Evolutionary conservation across 2,888 invertebrate genomes (phyloP), one percentile per base, ranked within the genome.

Genomic region (Pogonocherus hispidulus): DNA sequence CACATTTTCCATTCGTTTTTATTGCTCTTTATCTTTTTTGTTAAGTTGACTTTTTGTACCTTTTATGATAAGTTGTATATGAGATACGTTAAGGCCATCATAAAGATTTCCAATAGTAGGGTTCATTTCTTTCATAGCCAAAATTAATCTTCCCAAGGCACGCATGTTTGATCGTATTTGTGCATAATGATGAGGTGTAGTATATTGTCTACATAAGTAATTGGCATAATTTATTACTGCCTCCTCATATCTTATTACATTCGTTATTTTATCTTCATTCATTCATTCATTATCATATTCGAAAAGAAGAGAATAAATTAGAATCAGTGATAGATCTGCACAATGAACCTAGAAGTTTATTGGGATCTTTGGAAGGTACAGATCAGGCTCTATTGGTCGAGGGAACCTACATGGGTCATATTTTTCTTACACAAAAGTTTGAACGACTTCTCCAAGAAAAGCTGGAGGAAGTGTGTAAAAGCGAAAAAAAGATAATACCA

Each of bases 91-190:
- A 22, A 57, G 49, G 14, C n/a, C 57, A 41, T 65, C 65, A 41
- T 20, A 46, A 9, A 62, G 23, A n/a, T 55, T 27, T 20, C 37
- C 35, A 55, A 56, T 62, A 23, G 37, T 55, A 27, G 62, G 66
- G 41, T 67, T 62, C 2, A 62, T 56, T 62, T 51, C 49, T 47
- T 23, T 67, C 4, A 67, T 49, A 16, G 56, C 46, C 55, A 44
- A 19, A 16, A 63, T 63, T 27, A 54, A 54, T 16, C 54, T 19
- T 3, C 63, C 63, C 9, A 63, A 44, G n/a, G 44, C 62, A 32
- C 66, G 44, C 23, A 67, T 47, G 49, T 66, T 66, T 9, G 62
- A 67, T 56, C 62, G 49, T 22, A 67, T 67, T 55, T 56, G 55
- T 60, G 62, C 55, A 37, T 44, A 32, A 37, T 62, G 60, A 47